phyloP scores from a whole-genome alignment of 2,888 invertebrate species.

The Anorthoa munda region DNA sequence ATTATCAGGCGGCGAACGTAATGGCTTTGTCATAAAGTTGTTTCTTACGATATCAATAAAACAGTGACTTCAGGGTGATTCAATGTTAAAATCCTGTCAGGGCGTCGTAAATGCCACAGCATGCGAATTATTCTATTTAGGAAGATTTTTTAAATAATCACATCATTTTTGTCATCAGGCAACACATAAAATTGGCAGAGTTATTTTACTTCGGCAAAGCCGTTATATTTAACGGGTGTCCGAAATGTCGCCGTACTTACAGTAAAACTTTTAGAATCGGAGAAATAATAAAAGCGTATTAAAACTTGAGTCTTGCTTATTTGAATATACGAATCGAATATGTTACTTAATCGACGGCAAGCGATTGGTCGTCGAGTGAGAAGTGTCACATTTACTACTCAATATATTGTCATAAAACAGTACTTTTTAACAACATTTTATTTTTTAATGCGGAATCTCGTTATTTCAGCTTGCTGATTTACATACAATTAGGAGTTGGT shows the following conservation, averaged over 20 bases:
- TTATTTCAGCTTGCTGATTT: slow-evolving; percentile 70
- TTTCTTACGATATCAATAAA: slow-evolving; percentile 65
- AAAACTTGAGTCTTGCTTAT: slow-evolving; percentile 75
- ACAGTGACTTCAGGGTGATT: slow-evolving; percentile 59
- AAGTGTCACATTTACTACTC: slow-evolving; percentile 81
- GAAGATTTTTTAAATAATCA: slow-evolving; percentile 52
- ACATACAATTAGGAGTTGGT: slow-evolving; percentile 70
- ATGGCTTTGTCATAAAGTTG: slow-evolving; percentile 63
- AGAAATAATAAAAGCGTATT: slow-evolving; percentile 76
- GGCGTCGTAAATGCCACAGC: slow-evolving; percentile 45
- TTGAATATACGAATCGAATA: slow-evolving; percentile 80
- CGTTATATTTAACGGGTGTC: slow-evolving; percentile 74
- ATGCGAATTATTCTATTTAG: slow-evolving; percentile 53
- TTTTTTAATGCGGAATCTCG: slow-evolving; percentile 71
- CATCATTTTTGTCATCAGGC: slow-evolving; percentile 62
- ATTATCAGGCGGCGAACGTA: slow-evolving; percentile 52
- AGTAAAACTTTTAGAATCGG: slow-evolving; percentile 70
- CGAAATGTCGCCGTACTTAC: slow-evolving; percentile 66
- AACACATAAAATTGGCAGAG: slow-evolving; percentile 68
- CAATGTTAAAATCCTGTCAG: slow-evolving; percentile 58
- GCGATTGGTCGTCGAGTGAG: slow-evolving; percentile 79
- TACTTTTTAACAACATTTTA: slow-evolving; percentile 75
- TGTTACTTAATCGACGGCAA: slow-evolving; percentile 79
- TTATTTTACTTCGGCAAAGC: slow-evolving; percentile 71
- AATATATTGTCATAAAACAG: slow-evolving; percentile 81